Percentiles rank a stretch among this genome's conserved stretches.
These are phyloP conservation scores for Epinotia demarniana DNA, from an alignment of 2,888 invertebrate genomes.

Conservation along the genomic window DNA sequence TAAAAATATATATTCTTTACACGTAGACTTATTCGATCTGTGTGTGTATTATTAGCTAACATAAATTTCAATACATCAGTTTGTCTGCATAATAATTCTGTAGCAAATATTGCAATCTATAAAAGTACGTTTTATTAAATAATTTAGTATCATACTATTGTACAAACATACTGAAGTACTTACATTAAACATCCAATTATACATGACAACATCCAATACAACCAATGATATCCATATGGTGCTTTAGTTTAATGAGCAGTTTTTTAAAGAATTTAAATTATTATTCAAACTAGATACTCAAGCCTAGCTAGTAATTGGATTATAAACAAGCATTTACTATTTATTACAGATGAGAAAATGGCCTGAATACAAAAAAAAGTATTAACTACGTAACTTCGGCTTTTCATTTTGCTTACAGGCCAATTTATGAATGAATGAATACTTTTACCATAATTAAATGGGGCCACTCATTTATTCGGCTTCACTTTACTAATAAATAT, in stretches of 20 bases:
- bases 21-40: slow-evolving; percentile 19
- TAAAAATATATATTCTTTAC: background rate
- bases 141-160: background rate
- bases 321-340: slow-evolving; percentile 41
- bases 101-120: background rate
- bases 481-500: slow-evolving; percentile 24
- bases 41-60: slow-evolving; percentile 35
- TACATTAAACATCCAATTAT: slow-evolving; percentile 44
- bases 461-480: slow-evolving; percentile 28
- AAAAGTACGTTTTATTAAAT: background rate
- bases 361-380: slow-evolving; percentile 21
- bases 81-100: slow-evolving; percentile 18
- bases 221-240: slow-evolving; percentile 45
- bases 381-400: background rate
- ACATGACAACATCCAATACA: slow-evolving; percentile 48
- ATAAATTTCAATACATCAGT: slow-evolving; percentile 33
- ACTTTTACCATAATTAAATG: background rate
- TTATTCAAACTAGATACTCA: slow-evolving; percentile 38
- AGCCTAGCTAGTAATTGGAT: slow-evolving; percentile 39
- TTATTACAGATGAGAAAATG: slow-evolving; percentile 20
- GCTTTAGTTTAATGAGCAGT: slow-evolving; percentile 39
- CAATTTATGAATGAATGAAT: background rate
- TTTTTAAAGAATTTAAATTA: slow-evolving; percentile 3
- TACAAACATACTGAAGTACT: slow-evolving; percentile 55
- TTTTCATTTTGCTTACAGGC: slow-evolving; percentile 9